Percentiles rank a stretch among this genome's conserved stretches.
phyloP scores from a whole-genome alignment of 2,888 invertebrate species.

The Cephus sareptanus region DNA sequence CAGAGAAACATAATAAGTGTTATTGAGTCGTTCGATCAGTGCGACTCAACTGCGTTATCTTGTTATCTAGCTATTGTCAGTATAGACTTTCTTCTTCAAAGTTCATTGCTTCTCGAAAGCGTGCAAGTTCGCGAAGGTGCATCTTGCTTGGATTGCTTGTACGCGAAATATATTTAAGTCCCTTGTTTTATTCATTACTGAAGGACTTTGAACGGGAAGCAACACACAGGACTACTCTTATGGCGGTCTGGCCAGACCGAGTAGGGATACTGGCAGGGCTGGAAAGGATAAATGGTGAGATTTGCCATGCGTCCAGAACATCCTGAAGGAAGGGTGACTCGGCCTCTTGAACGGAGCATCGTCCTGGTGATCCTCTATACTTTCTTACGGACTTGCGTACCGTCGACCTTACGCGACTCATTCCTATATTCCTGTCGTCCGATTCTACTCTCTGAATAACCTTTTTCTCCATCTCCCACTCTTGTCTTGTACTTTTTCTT shows the following conservation, averaged over 20 bases:
- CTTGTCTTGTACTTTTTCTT: not conserved
- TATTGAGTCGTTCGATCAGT: constrained; percentile 19
- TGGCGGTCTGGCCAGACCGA: constrained; percentile 14
- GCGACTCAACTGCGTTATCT: too few species aligned
- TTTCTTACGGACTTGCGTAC: not conserved
- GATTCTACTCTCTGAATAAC: not conserved
- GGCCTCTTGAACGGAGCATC: constrained; percentile 4
- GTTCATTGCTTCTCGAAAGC: constrained; percentile 8
- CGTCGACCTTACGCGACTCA: not conserved
- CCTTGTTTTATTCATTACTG: constrained; percentile 29
- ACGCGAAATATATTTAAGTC: constrained; percentile 22
- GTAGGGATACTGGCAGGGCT: not conserved
- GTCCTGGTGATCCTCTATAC: not conserved
- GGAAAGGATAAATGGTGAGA: constrained; percentile 18
- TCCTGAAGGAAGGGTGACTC: constrained; percentile 17
- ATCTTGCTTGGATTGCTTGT: constrained; percentile 2
- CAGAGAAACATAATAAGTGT: constrained; percentile 35
- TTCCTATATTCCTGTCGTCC: not conserved
- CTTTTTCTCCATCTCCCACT: not conserved
- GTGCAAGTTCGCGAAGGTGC: constrained; percentile 11
- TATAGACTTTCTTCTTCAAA: not conserved
- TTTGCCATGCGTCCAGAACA: constrained; percentile 18
- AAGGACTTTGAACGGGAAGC: not conserved
- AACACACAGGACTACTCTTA: not conserved
- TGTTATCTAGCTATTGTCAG: not conserved